These are phyloP conservation scores for Clanis bilineata DNA, from an alignment of 2,888 invertebrate genomes.

Conservation along the genomic window DNA sequence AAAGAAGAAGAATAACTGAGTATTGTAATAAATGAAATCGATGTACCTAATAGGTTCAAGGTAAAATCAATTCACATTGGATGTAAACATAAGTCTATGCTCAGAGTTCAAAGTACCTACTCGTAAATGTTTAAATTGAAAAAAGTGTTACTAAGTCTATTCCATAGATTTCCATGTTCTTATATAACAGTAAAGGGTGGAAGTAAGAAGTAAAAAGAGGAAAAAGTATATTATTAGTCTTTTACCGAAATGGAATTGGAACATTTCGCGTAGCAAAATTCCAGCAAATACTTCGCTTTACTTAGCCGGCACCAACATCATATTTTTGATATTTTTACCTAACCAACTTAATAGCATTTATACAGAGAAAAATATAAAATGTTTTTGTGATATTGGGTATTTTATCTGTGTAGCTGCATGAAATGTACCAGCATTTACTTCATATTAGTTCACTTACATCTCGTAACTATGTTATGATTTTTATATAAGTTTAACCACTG, in stretches of 20 bases:
- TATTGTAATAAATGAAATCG: no score
- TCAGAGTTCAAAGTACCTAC: no score
- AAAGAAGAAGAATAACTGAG: no score
- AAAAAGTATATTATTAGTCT: conserved; percentile 82
- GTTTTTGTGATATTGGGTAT: conserved; percentile 46
- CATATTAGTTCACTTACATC: conserved; percentile 19
- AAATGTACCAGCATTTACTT: conserved; percentile 21
- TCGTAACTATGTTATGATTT: not conserved
- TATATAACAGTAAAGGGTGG: conserved; percentile 80
- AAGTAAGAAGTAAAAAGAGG: conserved; percentile 81
- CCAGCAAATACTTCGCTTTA: conserved; percentile 78
- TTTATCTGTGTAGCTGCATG: conserved; percentile 37
- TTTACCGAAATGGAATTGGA: conserved; percentile 82
- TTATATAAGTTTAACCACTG: not conserved
- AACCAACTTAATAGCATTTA: conserved; percentile 68
- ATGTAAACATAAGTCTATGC: no score
- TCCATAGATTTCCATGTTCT: conserved; percentile 57
- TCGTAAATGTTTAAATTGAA: no score
- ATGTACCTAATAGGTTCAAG: no score
- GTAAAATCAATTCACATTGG: no score
- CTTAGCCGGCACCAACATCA: conserved; percentile 74
- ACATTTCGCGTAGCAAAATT: conserved; percentile 77
- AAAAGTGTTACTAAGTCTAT: conserved; percentile 29
- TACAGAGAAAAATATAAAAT: conserved; percentile 52
- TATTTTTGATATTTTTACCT: conserved; percentile 72